These are phyloP conservation scores for Sesamia inferens DNA, from an alignment of 2,888 invertebrate species.

Conservation along the genomic window DNA sequence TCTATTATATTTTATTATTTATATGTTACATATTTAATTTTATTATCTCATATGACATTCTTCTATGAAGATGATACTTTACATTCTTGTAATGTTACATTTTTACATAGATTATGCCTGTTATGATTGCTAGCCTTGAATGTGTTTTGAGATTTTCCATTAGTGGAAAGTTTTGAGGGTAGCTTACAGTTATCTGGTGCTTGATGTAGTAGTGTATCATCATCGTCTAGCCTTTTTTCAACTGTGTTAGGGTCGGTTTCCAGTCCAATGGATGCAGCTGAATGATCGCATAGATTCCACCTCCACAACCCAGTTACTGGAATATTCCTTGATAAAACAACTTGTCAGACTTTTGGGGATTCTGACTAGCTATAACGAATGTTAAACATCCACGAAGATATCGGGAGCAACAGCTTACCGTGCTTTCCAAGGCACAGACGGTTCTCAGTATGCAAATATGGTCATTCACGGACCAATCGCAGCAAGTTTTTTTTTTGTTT, in stretches of 20 bases:
- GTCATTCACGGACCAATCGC: no score
- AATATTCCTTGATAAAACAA: neutral
- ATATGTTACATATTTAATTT: slow-evolving; percentile 47
- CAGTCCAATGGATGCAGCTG: neutral
- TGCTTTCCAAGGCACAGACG: neutral
- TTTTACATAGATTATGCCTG: slow-evolving; percentile 50
- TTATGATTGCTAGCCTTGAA: slow-evolving; percentile 30
- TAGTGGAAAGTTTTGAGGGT: slow-evolving; percentile 16
- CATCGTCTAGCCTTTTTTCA: neutral
- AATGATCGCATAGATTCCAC: neutral
- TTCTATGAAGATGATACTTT: slow-evolving; percentile 44
- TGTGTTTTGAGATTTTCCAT: slow-evolving; percentile 16
- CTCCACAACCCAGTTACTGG: neutral
- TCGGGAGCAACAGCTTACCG: no score
- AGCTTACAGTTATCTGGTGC: neutral
- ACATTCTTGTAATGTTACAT: slow-evolving; percentile 56
- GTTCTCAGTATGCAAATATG: no score
- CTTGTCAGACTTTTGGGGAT: neutral
- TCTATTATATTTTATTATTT: slow-evolving; percentile 51
- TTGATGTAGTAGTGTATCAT: neutral
- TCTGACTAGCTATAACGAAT: neutral
- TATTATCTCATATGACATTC: slow-evolving; percentile 46
- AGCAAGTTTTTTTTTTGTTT: no score
- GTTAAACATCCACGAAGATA: no score
- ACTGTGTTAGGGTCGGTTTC: neutral